Percentiles rank a stretch among this genome's conserved stretches.
phyloP scores from a whole-genome alignment of 2,888 invertebrate species.

The Netelia melanura region DNA sequence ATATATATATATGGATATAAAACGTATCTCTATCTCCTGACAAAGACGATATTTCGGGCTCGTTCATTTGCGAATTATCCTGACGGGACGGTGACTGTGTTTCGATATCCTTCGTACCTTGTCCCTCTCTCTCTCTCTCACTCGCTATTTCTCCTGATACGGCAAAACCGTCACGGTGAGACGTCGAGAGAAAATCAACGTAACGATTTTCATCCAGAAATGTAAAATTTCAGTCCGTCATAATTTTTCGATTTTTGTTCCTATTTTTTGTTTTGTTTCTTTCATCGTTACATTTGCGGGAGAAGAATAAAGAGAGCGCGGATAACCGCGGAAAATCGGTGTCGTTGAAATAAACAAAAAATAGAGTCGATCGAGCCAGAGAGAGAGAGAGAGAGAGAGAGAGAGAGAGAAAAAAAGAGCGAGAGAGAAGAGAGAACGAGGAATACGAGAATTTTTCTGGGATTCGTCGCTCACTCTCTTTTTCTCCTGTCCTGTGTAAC shows the following conservation, averaged over 20 bases:
- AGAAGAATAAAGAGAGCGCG: background rate
- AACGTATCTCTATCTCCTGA: slow-evolving; percentile 8
- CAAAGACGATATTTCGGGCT: slow-evolving; percentile 59
- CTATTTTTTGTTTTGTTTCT: background rate
- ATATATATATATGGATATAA: background rate
- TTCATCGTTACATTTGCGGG: background rate
- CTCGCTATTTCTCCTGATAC: background rate
- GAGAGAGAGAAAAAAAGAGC: background rate
- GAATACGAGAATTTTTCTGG: slow-evolving; percentile 12
- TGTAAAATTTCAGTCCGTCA: background rate
- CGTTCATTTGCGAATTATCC: slow-evolving; percentile 59
- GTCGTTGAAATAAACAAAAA: background rate
- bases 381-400: background rate
- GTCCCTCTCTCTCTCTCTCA: slow-evolving; percentile 1
- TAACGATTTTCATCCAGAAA: no score
- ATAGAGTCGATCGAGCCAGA: background rate
- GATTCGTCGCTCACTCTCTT: background rate
- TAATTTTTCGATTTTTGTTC: background rate
- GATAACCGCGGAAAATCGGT: slow-evolving; percentile 34
- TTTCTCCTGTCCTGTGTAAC: slow-evolving; percentile 19
- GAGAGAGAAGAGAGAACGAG: slow-evolving; percentile 1
- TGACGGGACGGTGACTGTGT: slow-evolving; percentile 37
- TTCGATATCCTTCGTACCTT: slow-evolving; percentile 3
- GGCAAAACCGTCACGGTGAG: background rate
- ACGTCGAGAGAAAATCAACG: background rate